A percentile compares a stretch with the other conserved stretches of the same genome.
These are phyloP conservation scores for Drosophila histrio DNA, from an alignment of 2,888 invertebrate genomes.

Conservation along the genomic window DNA sequence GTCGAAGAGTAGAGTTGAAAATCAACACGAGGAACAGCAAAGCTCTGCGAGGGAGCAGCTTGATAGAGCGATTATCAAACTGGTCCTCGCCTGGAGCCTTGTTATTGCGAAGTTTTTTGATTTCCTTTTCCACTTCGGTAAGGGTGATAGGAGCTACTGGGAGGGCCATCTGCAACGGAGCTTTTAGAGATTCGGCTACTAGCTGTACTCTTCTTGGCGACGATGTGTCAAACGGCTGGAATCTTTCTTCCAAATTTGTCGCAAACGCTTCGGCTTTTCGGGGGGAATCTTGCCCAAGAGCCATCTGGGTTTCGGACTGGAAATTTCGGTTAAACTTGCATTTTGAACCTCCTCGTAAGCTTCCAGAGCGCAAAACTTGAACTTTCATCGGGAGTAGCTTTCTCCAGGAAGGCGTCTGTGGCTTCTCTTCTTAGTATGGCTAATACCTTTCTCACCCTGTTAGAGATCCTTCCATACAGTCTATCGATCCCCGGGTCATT, in stretches of 20 bases:
- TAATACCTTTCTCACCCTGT: neutral
- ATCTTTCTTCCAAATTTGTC: too few relatives aligned
- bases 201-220: neutral
- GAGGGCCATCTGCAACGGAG: too few relatives aligned
- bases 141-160: neutral
- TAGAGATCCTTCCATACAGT: neutral
- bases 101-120: neutral
- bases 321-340: too few relatives aligned
- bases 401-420: too few relatives aligned
- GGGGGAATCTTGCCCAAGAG: too few relatives aligned
- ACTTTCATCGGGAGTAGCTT: neutral
- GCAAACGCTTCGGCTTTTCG: too few relatives aligned
- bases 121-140: neutral
- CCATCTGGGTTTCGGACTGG: too few relatives aligned
- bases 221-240: constrained; percentile 3
- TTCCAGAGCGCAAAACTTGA: neutral
- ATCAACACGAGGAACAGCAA: too few relatives aligned
- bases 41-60: too few relatives aligned
- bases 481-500: neutral
- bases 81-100: neutral
- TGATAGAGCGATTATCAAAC: neutral
- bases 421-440: neutral
- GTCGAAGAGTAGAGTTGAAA: neutral
- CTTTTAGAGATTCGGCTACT: neutral
- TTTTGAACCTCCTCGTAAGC: neutral